Evolutionary conservation across 1,140 invertebrate genomes (phyloP).

Genomic region (Bradynema listronoti): DNA sequence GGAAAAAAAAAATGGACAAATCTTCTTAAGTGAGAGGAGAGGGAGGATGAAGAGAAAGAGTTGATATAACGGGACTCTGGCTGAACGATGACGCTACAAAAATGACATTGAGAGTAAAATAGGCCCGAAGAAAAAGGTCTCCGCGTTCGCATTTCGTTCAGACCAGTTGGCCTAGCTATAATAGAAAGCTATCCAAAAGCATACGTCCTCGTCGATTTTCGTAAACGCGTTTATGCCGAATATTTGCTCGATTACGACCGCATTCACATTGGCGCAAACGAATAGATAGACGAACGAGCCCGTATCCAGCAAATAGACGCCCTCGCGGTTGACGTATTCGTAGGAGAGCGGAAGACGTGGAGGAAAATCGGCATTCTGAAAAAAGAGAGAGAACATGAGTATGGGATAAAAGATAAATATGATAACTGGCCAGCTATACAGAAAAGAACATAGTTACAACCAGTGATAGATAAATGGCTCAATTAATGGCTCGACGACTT

Average conservation of each 20-base stretch:
- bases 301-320: conserved; percentile 82
- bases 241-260: conserved; percentile 70
- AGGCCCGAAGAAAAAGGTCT: too few relatives aligned
- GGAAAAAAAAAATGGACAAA: conserved; percentile 31
- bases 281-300: conserved; percentile 77
- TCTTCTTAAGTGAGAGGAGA: not conserved
- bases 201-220: conserved; percentile 67
- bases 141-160: too few relatives aligned
- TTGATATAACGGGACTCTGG: too few relatives aligned
- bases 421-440: not conserved
- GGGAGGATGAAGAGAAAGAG: too few relatives aligned
- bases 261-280: conserved; percentile 73
- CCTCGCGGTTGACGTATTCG: conserved; percentile 73
- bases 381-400: not conserved
- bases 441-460: too few relatives aligned
- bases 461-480: too few relatives aligned
- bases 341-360: conserved; percentile 65
- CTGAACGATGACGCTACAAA: too few relatives aligned
- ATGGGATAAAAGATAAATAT: too few relatives aligned
- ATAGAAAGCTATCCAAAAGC: too few relatives aligned
- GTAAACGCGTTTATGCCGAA: conserved; percentile 67
- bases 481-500: conserved; percentile 6
- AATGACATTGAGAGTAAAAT: too few relatives aligned
- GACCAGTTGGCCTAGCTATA: too few relatives aligned
- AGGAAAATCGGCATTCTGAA: conserved; percentile 36